phyloP scores from a whole-genome alignment of 1,140 invertebrate species.

The Psix sp. region DNA sequence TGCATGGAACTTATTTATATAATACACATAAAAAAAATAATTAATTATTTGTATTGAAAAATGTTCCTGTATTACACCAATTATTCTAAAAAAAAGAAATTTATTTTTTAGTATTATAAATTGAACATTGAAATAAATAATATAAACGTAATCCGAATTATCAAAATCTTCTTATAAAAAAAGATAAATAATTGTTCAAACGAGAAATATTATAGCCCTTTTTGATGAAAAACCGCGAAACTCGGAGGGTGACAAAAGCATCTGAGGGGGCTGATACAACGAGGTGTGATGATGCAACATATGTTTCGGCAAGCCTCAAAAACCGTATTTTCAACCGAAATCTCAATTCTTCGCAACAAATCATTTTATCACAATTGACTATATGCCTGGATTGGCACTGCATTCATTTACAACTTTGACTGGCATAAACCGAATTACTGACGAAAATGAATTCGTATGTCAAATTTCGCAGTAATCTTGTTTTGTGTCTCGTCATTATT shows the following conservation, averaged over 20 bases:
- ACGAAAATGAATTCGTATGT: conserved; percentile 36
- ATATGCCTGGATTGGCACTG: conserved; percentile 1
- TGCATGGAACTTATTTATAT: too few species aligned
- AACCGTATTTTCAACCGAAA: conserved; percentile 31
- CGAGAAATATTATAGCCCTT: conserved; percentile 22
- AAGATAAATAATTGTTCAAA: conserved; percentile 20
- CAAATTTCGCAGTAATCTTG: conserved; percentile 10
- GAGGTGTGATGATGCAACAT: conserved; percentile 36
- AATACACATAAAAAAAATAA: too few species aligned
- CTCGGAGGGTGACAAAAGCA: conserved; percentile 2
- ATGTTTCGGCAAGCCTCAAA: conserved; percentile 26
- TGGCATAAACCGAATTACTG: conserved; percentile 33
- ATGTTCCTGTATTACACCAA: too few species aligned
- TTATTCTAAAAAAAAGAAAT: too few species aligned
- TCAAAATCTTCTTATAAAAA: conserved; percentile 13
- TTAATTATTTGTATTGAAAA: too few species aligned
- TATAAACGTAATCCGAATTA: neutral
- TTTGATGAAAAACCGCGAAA: conserved; percentile 15
- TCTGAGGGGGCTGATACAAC: conserved; percentile 3
- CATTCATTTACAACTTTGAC: conserved; percentile 39
- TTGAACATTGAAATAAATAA: too few species aligned
- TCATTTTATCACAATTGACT: conserved; percentile 32
- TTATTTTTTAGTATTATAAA: too few species aligned
- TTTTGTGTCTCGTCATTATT: conserved; percentile 1
- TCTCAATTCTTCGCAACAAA: conserved; percentile 16